These are phyloP conservation scores for Beaufortia kweichowensis DNA, from an alignment of 2,113 vertebrate genomes.

Conservation along the genomic window DNA sequence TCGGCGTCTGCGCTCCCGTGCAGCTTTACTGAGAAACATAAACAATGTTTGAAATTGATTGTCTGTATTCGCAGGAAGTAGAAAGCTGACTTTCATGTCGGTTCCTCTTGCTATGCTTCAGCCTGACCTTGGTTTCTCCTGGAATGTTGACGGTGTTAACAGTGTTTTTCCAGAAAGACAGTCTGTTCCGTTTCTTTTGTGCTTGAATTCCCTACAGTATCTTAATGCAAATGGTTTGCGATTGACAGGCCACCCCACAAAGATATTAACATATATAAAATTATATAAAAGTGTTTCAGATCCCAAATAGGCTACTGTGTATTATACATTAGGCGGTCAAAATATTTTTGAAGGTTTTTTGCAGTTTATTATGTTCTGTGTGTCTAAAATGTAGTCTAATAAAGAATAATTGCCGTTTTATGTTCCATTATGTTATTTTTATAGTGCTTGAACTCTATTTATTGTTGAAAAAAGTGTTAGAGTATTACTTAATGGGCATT, in stretches of 20 bases:
- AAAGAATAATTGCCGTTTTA: neutral
- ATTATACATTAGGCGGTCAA: too few species aligned
- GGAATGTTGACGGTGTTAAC: constrained; percentile 52
- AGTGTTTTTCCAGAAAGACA: constrained; percentile 57
- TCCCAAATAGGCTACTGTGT: too few species aligned
- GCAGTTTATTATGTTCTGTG: neutral
- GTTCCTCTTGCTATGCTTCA: constrained; percentile 50
- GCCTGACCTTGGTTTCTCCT: constrained; percentile 58
- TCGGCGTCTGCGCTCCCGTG: constrained; percentile 2
- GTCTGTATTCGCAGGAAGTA: constrained; percentile 31
- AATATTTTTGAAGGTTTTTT: neutral
- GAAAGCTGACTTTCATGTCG: constrained; percentile 36
- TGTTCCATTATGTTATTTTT: neutral
- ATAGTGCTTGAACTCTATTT: constrained; percentile 21
- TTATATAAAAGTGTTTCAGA: too few species aligned
- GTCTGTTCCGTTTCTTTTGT: constrained; percentile 51
- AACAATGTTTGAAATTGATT: constrained; percentile 10
- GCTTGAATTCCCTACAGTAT: neutral
- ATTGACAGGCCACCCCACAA: too few species aligned
- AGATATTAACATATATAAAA: too few species aligned
- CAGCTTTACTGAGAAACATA: constrained; percentile 13
- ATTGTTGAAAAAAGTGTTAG: neutral
- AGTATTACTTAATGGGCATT: constrained; percentile 6
- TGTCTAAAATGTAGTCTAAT: too few species aligned
- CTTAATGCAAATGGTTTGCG: neutral